Percentiles rank a stretch among this genome's conserved stretches.
Evolutionary conservation across 2,888 invertebrate species (phyloP).

Genomic region (Epirrhoe alternata): DNA sequence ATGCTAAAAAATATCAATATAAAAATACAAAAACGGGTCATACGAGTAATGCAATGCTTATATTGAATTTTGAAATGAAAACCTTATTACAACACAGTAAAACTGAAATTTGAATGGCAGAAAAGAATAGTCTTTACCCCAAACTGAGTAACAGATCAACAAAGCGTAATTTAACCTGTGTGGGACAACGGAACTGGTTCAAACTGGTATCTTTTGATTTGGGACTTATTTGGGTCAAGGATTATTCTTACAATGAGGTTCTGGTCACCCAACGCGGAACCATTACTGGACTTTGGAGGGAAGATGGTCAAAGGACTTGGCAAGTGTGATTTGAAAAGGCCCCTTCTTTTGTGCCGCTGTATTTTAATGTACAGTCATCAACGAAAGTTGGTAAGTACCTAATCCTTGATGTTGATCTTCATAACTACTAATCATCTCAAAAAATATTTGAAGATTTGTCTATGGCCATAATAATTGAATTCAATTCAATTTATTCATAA

Average conservation of each 20-base stretch:
- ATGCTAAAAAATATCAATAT: not conserved
- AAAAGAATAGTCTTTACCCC: not conserved
- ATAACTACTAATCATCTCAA: too few species aligned
- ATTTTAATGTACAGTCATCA: not conserved
- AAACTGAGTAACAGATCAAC: slow-evolving; percentile 37
- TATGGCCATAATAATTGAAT: too few species aligned
- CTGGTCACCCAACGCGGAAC: slow-evolving; percentile 69
- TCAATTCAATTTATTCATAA: too few species aligned
- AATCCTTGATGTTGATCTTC: too few species aligned
- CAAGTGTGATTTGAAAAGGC: slow-evolving; percentile 42
- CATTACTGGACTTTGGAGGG: slow-evolving; percentile 33
- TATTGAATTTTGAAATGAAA: not conserved
- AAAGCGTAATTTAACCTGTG: slow-evolving; percentile 73
- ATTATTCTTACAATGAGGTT: slow-evolving; percentile 61
- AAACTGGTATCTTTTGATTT: slow-evolving; percentile 58
- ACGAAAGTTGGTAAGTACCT: too few species aligned
- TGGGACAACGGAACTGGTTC: slow-evolving; percentile 56
- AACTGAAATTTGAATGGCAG: not conserved
- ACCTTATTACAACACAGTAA: not conserved
- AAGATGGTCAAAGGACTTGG: slow-evolving; percentile 43
- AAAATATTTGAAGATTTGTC: too few species aligned
- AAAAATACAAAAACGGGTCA: not conserved
- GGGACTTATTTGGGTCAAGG: slow-evolving; percentile 67
- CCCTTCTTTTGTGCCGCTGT: slow-evolving; percentile 17
- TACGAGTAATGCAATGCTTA: not conserved